Evolutionary conservation across 1,140 invertebrate species (phyloP).

Genomic region (Lepidurus apus): DNA sequence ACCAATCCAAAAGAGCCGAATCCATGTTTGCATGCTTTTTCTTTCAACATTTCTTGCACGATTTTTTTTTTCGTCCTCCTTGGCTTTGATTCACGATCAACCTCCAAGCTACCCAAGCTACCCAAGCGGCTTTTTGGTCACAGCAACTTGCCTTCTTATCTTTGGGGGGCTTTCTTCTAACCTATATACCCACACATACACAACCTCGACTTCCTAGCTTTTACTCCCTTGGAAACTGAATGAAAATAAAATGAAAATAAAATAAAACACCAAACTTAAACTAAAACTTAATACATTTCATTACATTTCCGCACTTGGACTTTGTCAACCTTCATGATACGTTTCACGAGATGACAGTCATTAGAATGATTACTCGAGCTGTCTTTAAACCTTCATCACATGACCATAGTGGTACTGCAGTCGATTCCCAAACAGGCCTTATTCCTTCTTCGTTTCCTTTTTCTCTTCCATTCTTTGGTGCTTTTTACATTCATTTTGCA

Average conservation of each 20-base stretch:
- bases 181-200: no score
- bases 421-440: no score
- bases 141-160: not conserved
- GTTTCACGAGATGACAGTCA: not conserved
- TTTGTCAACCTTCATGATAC: not conserved
- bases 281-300: no score
- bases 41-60: conserved; percentile 15
- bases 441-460: no score
- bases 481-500: no score
- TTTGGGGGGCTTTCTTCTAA: not conserved
- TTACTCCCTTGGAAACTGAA: no score
- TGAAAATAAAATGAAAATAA: no score
- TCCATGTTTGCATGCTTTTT: conserved; percentile 16
- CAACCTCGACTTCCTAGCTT: no score
- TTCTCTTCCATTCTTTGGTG: no score
- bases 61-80: not conserved
- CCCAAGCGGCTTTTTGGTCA: not conserved
- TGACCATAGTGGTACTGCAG: no score
- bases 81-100: conserved; percentile 10
- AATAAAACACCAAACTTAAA: no score
- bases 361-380: not conserved
- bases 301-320: not conserved
- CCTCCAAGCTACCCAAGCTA: conserved; percentile 8
- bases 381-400: not conserved
- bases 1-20: conserved; percentile 16